These are phyloP conservation scores for Podotricha telesiphe DNA, from an alignment of 2,888 invertebrate genomes.

Conservation along the genomic window DNA sequence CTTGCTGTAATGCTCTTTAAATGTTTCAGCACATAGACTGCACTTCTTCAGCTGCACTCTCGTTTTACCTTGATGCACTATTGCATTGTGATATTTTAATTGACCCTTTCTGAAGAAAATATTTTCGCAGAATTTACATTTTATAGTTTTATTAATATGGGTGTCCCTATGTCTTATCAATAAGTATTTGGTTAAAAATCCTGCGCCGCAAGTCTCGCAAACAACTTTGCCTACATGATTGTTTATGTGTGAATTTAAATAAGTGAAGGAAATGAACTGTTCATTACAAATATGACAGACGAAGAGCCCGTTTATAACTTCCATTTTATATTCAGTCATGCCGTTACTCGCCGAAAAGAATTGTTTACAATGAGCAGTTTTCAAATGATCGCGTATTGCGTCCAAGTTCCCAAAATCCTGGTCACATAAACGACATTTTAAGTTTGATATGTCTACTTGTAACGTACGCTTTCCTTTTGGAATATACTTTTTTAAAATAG, in stretches of 20 bases:
- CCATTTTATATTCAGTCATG: conserved; percentile 62
- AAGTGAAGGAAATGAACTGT: conserved; percentile 54
- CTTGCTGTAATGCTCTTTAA: conserved; percentile 63
- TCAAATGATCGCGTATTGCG: conserved; percentile 54
- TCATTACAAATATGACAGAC: conserved; percentile 58
- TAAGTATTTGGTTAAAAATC: conserved; percentile 58
- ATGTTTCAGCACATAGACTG: conserved; percentile 54
- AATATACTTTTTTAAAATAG: conserved; percentile 48
- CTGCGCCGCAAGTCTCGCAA: conserved; percentile 64
- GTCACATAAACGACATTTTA: conserved; percentile 60
- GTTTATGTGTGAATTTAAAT: conserved; percentile 61
- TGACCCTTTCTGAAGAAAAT: conserved; percentile 70
- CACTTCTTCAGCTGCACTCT: conserved; percentile 56
- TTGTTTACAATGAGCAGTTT: conserved; percentile 48
- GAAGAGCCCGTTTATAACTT: conserved; percentile 50
- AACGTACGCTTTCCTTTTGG: conserved; percentile 54
- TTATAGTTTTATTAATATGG: conserved; percentile 51
- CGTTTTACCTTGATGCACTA: conserved; percentile 58
- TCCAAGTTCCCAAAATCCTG: conserved; percentile 49
- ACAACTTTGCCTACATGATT: conserved; percentile 62
- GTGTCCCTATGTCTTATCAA: conserved; percentile 58
- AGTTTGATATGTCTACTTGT: conserved; percentile 60
- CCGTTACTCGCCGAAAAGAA: conserved; percentile 58
- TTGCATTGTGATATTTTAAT: conserved; percentile 68
- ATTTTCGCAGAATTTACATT: conserved; percentile 66